Conservation (phyloP, 2,797 vertebrate species). For the Lagocephalus sceleratus region DNA sequence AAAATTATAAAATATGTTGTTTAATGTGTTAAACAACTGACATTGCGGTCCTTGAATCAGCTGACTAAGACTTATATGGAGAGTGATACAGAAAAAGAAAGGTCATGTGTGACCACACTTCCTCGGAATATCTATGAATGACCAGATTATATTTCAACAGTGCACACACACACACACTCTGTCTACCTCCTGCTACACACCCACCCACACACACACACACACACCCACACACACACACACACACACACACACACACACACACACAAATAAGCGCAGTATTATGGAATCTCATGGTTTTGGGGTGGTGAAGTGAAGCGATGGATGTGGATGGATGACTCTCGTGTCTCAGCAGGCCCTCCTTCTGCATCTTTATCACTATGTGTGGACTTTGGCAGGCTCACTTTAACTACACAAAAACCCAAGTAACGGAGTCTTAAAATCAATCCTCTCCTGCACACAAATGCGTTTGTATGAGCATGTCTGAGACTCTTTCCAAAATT, state of each 20-base stretch:
- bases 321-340: slow-evolving; percentile 61
- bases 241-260: not conserved
- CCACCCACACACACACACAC: not conserved
- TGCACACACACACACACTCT: not conserved
- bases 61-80: too few relatives aligned
- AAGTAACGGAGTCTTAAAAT: slow-evolving; percentile 41
- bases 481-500: slow-evolving; percentile 43
- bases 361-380: slow-evolving; percentile 53
- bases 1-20: too few relatives aligned
- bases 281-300: too few relatives aligned
- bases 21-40: too few relatives aligned
- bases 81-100: not conserved
- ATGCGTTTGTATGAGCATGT: slow-evolving; percentile 25
- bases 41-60: too few relatives aligned
- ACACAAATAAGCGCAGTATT: too few relatives aligned
- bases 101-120: not conserved
- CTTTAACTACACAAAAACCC: slow-evolving; percentile 55
- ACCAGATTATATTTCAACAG: not conserved
- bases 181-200: too few relatives aligned
- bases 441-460: slow-evolving; percentile 31
- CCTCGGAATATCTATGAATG: not conserved
- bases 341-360: slow-evolving; percentile 47
- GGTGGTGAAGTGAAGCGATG: slow-evolving; percentile 8
- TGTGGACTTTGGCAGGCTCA: slow-evolving; percentile 58
- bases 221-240: too few relatives aligned